phyloP scores from a whole-genome alignment of 1,140 invertebrate genomes.

The Luehdorfia chinensis region DNA sequence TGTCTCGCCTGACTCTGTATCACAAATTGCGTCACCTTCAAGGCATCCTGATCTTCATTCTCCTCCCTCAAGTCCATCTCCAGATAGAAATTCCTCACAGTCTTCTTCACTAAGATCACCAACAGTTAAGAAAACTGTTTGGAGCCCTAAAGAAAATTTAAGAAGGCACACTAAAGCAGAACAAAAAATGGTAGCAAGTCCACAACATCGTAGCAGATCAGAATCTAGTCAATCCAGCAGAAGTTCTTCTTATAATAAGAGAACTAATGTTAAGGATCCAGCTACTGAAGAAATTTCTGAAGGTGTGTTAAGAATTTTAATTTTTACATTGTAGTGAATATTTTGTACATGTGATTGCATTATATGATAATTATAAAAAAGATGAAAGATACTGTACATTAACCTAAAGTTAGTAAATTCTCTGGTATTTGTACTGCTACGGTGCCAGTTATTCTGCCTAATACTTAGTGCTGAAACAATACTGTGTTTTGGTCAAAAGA shows the following conservation, averaged over 20 bases:
- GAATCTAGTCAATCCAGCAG: constrained; percentile 71
- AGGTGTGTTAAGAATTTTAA: constrained; percentile 37
- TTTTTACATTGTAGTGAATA: not conserved
- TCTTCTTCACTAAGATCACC: constrained; percentile 40
- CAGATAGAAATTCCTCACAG: constrained; percentile 43
- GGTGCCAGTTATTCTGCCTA: too few relatives aligned
- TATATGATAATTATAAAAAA: too few relatives aligned
- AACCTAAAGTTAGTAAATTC: too few relatives aligned
- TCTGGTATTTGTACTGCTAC: too few relatives aligned
- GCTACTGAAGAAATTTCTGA: constrained; percentile 75
- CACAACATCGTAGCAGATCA: constrained; percentile 49
- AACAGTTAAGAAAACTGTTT: constrained; percentile 52
- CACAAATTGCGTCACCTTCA: constrained; percentile 34
- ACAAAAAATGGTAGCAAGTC: constrained; percentile 58
- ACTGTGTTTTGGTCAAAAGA: too few relatives aligned
- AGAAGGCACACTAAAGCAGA: constrained; percentile 65
- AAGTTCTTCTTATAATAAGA: constrained; percentile 67
- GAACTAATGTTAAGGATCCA: constrained; percentile 56
- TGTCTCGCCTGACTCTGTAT: constrained; percentile 47
- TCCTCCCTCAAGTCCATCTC: constrained; percentile 45
- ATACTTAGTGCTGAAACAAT: too few relatives aligned
- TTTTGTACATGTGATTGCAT: too few relatives aligned
- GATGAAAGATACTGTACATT: too few relatives aligned
- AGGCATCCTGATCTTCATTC: constrained; percentile 25
- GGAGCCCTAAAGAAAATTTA: constrained; percentile 66